A percentile compares a stretch with the other conserved stretches of the same genome.
These are phyloP conservation scores for Datnioides undecimradiatus DNA, from an alignment of 2,113 vertebrate species.

Conservation along the genomic window DNA sequence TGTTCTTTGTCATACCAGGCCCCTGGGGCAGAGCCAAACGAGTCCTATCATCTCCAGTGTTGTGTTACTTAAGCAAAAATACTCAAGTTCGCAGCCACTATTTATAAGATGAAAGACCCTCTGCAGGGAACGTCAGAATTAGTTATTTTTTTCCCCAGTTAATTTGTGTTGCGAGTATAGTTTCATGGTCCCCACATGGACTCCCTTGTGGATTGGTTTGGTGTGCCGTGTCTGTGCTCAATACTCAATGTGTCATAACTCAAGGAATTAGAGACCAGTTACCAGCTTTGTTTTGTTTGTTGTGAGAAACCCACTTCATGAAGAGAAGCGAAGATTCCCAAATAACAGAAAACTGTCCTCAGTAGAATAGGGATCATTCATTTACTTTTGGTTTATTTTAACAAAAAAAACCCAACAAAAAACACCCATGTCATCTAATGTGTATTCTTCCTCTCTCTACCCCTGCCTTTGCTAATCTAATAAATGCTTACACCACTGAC, in stretches of 20 bases:
- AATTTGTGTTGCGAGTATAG: conserved; percentile 76
- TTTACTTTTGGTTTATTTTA: conserved; percentile 35
- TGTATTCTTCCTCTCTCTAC: conserved; percentile 32
- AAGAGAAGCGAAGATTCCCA: conserved; percentile 28
- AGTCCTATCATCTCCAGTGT: conserved; percentile 78
- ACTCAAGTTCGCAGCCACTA: conserved; percentile 78
- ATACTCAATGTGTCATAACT: conserved; percentile 68
- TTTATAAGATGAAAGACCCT: conserved; percentile 86
- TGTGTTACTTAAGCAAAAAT: conserved; percentile 81
- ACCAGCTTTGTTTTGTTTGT: conserved; percentile 53
- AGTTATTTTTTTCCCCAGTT: conserved; percentile 79
- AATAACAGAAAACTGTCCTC: conserved; percentile 32
- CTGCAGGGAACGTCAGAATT: conserved; percentile 82
- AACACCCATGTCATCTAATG: conserved; percentile 25
- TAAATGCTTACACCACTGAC: conserved; percentile 58
- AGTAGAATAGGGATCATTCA: conserved; percentile 12
- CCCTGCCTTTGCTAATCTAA: conserved; percentile 52
- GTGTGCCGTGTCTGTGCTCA: conserved; percentile 72
- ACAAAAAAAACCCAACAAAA: no score
- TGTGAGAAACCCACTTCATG: conserved; percentile 31
- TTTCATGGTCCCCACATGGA: conserved; percentile 69
- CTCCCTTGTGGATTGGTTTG: conserved; percentile 72
- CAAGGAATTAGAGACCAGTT: conserved; percentile 55
- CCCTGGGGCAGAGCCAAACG: conserved; percentile 74
- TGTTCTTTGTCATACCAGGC: conserved; percentile 78